Evolutionary conservation across 1,140 invertebrate species (phyloP), one percentile per base, ranked within the genome.

Genomic region (Lepidurus couesii): DNA sequence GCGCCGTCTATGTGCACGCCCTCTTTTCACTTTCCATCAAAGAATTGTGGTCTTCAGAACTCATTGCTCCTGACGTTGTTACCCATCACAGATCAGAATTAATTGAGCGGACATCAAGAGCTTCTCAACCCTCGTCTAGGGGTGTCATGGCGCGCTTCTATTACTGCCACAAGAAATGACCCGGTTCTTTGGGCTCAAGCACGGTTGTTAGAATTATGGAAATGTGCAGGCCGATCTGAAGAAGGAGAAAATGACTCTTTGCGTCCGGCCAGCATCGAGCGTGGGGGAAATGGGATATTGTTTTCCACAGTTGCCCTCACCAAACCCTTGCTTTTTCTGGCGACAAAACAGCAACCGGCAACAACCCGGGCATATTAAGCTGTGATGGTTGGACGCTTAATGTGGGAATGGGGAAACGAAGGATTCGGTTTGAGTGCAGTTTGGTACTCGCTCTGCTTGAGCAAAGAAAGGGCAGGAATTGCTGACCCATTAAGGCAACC

Each of bases 21-120:
- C 53, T 21, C 53, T 16, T 34, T 34, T 34, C 34, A 34, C 34
- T 34, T 34, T 34, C 34, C 34, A 34, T 34, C 34, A 34, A 34
- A 34, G 34, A 34, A 34, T 34, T 9, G 53, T 10, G 13, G 21
- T 65, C 53, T 65, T 65, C 53, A 7, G 53, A 65, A 65, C 53
- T 65, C 53, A 21, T 65, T 65, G 53, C 21, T 65, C 21, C 53
- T 65, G 53, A 65, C 53, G 53, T 65, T 65, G 53, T 65, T 65
- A 65, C 53, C 53, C 53, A 65, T 65, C 53, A 65, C 21, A 65
- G 53, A 9, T 13, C 53, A 4, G 16, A 65, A n/a, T 65, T 65
- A 65, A 65, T 65, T 65, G 53, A 65, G n/a, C 53, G 53, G 53
- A 65, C 53, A 65, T 65, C 53, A 65, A 65, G 53, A 65, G 53